Evolutionary conservation across 1,140 invertebrate genomes (phyloP), one percentile per base, ranked within the genome.

Genomic region (Lethrus apterus): DNA sequence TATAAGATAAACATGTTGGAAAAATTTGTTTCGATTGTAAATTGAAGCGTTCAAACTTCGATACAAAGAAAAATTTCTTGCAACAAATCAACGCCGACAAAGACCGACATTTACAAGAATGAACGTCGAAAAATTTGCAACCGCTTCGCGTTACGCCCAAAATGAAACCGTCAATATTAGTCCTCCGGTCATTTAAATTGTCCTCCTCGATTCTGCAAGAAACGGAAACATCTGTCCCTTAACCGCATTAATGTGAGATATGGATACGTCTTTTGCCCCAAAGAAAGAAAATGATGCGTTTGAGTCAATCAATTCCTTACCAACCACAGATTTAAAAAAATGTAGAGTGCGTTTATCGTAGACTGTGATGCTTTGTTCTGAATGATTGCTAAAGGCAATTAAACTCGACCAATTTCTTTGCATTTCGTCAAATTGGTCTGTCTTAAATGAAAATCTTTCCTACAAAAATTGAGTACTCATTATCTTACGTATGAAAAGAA

Each of bases 61-160:
- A n/a, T n/a, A n/a, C n/a, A n/a, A n/a, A n/a, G n/a, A n/a, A n/a
- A n/a, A n/a, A n/a, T n/a, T n/a, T n/a, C n/a, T n/a, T n/a, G n/a
- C n/a, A n/a, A n/a, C n/a, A n/a, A n/a, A n/a, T n/a, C n/a, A n/a
- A n/a, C n/a, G n/a, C n/a, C n/a, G n/a, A n/a, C n/a, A n/a, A n/a
- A n/a, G n/a, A n/a, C n/a, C n/a, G n/a, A n/a, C n/a, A n/a, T n/a
- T n/a, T n/a, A n/a, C n/a, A n/a, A n/a, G n/a, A n/a, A n/a, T n/a
- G n/a, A n/a, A n/a, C n/a, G n/a, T n/a, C n/a, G n/a, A n/a, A 19
- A 38, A 38, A 38, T 38, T 38, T 38, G 35, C 24, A 38, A 38
- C 19, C 35, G 35, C 24, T 38, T n/a, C 10, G 18, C 11, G 35
- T 38, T 21, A 38, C 35, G 35, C 35, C 35, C 35, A 18, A 38